Conservation (phyloP, 2,797 vertebrate genomes). For the Emys orbicularis region DNA sequence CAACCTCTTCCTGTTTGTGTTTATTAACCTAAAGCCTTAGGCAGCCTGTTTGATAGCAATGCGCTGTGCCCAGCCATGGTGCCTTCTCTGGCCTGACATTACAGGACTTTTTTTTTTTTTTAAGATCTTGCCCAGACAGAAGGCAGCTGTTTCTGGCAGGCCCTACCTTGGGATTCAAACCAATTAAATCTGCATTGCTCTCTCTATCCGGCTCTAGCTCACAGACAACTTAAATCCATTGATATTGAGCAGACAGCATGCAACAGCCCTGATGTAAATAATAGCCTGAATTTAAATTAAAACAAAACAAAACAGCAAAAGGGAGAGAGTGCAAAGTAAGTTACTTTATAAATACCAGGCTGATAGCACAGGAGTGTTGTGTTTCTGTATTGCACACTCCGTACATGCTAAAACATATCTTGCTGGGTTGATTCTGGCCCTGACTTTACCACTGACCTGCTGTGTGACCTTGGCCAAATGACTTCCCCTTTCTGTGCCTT, state of each 20-base stretch:
- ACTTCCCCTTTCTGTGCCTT: background rate
- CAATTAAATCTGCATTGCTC: conserved; percentile 25
- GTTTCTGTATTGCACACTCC: fast-evolving
- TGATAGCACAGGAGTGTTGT: background rate
- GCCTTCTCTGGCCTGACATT: fast-evolving
- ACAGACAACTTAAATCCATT: background rate
- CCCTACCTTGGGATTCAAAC: conserved; percentile 11
- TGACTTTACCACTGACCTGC: background rate
- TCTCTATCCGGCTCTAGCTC: background rate
- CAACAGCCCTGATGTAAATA: background rate
- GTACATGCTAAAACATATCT: fast-evolving
- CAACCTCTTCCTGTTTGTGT: background rate
- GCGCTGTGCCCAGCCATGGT: fast-evolving
- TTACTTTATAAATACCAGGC: background rate
- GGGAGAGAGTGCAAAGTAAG: background rate
- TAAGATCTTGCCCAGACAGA: conserved; percentile 1
- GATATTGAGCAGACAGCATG: background rate
- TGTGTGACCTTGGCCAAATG: background rate
- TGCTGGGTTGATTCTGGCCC: fast-evolving
- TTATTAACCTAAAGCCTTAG: fast-evolving
- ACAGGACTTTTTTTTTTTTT: background rate
- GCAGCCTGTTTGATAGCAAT: background rate
- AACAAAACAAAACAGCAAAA: background rate
- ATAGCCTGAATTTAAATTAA: background rate
- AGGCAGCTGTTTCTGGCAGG: conserved; percentile 52